Conservation (phyloP, 1,140 invertebrate species). For the Archivesica marissinica region DNA sequence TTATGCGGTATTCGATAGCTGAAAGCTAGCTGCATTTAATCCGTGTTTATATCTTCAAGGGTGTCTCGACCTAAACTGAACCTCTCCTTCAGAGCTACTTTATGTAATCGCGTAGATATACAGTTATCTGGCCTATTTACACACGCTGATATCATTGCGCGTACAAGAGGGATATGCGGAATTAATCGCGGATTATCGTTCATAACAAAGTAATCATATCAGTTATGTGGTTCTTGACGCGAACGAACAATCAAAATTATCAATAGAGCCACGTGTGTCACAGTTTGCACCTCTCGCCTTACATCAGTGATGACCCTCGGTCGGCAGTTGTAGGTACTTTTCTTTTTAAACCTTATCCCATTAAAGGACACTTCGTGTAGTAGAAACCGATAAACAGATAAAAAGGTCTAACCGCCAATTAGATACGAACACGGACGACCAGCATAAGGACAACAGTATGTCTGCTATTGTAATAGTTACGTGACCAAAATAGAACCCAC, state of each 20-base stretch:
- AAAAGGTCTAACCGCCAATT: slow-evolving; percentile 7
- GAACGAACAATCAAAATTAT: slow-evolving; percentile 27
- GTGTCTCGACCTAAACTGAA: not conserved
- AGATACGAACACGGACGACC: too few species aligned
- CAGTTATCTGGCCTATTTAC: slow-evolving; percentile 34
- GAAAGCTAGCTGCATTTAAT: not conserved
- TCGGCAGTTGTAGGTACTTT: slow-evolving; percentile 32
- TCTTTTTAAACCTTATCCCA: slow-evolving; percentile 9
- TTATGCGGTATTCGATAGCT: not conserved
- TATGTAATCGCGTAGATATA: slow-evolving; percentile 36
- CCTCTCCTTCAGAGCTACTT: not conserved
- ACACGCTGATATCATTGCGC: slow-evolving; percentile 18
- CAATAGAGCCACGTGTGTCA: slow-evolving; percentile 36
- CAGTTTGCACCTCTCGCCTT: not conserved
- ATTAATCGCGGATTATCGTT: slow-evolving; percentile 37
- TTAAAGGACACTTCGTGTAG: slow-evolving; percentile 20
- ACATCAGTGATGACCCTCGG: slow-evolving; percentile 16
- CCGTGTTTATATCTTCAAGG: slow-evolving; percentile 13
- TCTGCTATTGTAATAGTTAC: too few species aligned
- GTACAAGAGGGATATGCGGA: slow-evolving; percentile 34
- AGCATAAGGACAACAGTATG: too few species aligned
- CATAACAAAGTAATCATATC: slow-evolving; percentile 20
- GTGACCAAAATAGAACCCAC: too few species aligned
- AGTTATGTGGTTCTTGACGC: slow-evolving; percentile 3
- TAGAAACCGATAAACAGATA: slow-evolving; percentile 4